Base-by-base conservation (phyloP, 2,113 vertebrate genomes). In the Apteryx mantelli region DNA sequence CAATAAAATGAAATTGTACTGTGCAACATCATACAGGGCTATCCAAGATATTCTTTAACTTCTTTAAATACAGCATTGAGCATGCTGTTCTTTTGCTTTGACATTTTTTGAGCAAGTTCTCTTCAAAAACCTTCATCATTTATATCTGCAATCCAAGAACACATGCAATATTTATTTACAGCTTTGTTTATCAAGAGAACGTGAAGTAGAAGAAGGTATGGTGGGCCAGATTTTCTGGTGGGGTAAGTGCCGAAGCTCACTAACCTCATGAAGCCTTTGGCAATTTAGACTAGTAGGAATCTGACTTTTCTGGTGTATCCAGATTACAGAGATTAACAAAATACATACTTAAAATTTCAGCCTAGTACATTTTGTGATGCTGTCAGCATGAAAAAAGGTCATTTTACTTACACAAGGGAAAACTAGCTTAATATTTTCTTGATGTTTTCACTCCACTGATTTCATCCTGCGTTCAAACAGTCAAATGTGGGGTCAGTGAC, bases 101-200 rank as follows among this genome's bases (percentile, higher is more conserved):
- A 87, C 60, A 25, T 66, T 91, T 93, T 46, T 88, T 70, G n/a
- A 96, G 71, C 68, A 95, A 91, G 40, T 82, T 81, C 17, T 80
- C 46, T 86, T 93, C 71, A 93, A 48, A 95, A 80, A 34, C 24
- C 55, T 89, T 75, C 64, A 86, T 66, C 24, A 81, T 70, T 95
- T 92, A 63, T 89, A 74, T 53, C 71, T 88, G 56, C 30, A 92
- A 32, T 53, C 40, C 63, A 91, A 78, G 55, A 91, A 92, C 64
- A 66, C 32, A 71, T 61, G 28, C 28, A 73, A 30, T 90, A 90
- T 89, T 94, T 86, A 64, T 91, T 95, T 88, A 81, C 46, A 95
- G 86, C 44, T 25, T 61, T 61, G 16, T 86, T 96, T 93, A 87
- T 88, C 77, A 96, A 55, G 63, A 90, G 22, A 92, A 74, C 93